A percentile compares a stretch with the other conserved stretches of the same genome.
Evolutionary conservation across 2,113 vertebrate species (phyloP).

Genomic region (Megaceryle maxima): DNA sequence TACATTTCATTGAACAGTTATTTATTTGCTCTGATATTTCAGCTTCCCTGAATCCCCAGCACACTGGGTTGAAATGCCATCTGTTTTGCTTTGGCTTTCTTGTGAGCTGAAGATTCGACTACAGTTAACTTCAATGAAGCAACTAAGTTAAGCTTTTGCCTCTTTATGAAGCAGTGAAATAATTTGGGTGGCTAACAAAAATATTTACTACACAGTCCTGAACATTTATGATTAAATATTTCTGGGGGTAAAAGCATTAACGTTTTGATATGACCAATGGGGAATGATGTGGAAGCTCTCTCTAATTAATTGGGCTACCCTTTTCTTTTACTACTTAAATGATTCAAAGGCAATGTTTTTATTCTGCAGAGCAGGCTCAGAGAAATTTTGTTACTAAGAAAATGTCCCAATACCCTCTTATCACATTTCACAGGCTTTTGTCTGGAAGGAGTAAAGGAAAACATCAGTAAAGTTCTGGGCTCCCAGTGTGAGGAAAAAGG

Average conservation of each 20-base stretch:
- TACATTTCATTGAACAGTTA: not conserved
- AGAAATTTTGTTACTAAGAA: not conserved
- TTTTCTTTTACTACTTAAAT: not conserved
- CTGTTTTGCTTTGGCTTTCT: not conserved
- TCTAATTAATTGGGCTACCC: not conserved
- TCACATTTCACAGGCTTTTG: not conserved
- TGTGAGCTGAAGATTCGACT: not conserved
- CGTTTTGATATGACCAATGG: not conserved
- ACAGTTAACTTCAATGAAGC: not conserved
- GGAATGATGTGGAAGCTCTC: not conserved
- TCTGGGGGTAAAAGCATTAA: not conserved
- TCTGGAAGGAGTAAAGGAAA: not conserved
- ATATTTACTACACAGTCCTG: not conserved
- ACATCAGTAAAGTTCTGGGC: not conserved
- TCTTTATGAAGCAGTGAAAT: not conserved
- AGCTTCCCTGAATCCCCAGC: not conserved
- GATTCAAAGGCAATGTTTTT: not conserved
- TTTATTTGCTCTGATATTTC: not conserved
- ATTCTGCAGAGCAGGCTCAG: not conserved
- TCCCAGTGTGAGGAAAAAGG: not conserved
- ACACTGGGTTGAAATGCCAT: not conserved
- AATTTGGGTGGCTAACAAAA: not conserved
- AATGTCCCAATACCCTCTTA: not conserved
- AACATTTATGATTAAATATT: not conserved
- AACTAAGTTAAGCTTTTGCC: not conserved